Percentiles rank a stretch among this genome's conserved stretches.
Conservation (phyloP, 2,797 vertebrate species). For the Peromyscus melanophrys region DNA sequence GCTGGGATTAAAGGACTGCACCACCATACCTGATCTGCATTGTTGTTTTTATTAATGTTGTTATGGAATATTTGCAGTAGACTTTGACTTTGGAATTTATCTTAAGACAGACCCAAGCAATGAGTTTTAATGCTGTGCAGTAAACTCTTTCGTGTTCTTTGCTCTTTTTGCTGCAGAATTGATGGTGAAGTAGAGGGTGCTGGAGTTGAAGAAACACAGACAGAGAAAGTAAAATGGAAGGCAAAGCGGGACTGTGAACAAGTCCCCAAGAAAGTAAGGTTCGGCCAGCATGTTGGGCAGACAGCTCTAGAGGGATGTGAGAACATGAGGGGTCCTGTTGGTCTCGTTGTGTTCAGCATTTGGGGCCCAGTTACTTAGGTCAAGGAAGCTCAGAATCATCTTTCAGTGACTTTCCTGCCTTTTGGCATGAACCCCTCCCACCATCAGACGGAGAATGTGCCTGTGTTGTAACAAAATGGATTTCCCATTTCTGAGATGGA, state of each 20-base stretch:
- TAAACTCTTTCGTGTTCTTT: constrained; percentile 72
- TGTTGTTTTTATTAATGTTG: background rate
- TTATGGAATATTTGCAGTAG: constrained; percentile 26
- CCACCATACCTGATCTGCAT: background rate
- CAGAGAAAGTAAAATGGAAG: constrained; percentile 79
- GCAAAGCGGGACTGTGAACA: constrained; percentile 72
- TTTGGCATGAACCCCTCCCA: constrained; percentile 19
- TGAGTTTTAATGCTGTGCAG: constrained; percentile 37
- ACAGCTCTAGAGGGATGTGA: constrained; percentile 26
- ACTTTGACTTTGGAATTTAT: constrained; percentile 62
- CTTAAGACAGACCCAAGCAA: constrained; percentile 30
- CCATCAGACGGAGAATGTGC: background rate
- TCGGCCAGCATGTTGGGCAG: constrained; percentile 33
- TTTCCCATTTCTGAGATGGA: constrained; percentile 39
- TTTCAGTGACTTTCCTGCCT: constrained; percentile 38
- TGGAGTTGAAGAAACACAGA: constrained; percentile 80
- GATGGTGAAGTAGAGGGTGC: constrained; percentile 73
- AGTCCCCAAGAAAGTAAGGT: constrained; percentile 82
- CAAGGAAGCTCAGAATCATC: background rate
- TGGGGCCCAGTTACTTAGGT: background rate
- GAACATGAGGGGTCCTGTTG: background rate
- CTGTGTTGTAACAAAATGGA: background rate
- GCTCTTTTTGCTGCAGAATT: constrained; percentile 81
- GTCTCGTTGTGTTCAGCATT: constrained; percentile 52
- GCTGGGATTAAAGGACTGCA: background rate